Evolutionary conservation across 2,797 vertebrate genomes (phyloP), one percentile per base, ranked within the genome.

Genomic region (Falco rusticolus): DNA sequence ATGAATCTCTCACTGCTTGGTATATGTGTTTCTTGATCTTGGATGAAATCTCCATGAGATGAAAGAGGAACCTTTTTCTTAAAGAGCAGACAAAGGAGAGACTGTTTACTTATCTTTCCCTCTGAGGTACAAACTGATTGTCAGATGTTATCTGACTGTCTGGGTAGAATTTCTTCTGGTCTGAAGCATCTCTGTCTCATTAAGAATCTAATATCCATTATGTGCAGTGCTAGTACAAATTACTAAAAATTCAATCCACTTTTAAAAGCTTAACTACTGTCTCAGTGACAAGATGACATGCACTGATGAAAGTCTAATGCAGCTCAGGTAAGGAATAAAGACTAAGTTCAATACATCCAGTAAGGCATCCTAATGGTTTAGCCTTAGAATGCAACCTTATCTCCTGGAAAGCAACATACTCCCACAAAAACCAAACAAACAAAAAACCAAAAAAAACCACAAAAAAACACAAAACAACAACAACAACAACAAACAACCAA

Each of bases 201-300:
- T 97, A 97, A 94, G 93, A 90, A 95, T 87, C 90, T 96, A 92
- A 92, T 94, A 93, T 41, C 70, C 74, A 96, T 96, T 96, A 96
- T 96, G 79, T 82, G 74, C 74, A 93, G 60, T 68, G 85, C 96
- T 94, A 95, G 85, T 50, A 94, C 91, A 95, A 97, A 94, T 75
- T 56, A 87, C 84, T 92, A 89, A 72, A 72, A 88, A 84, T 84
- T 96, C 90, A 95, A 94, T 89, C n/a, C 86, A 84, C 60, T 97
- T 94, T 81, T 47, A 89, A 87, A 94, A 90, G 47, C 87, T 94
- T 87, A 94, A 93, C 71, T 94, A 91, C 92, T 88, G 24, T 69
- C 66, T 54, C 76, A 74, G n/a, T 93, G 90, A 96, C 95, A 94
- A 96, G 87, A 79, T 92, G 94, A 94, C 80, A 89, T 47, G 89